These are phyloP conservation scores for Pseudeuparius sepicola DNA, from an alignment of 2,888 invertebrate species.

Conservation along the genomic window DNA sequence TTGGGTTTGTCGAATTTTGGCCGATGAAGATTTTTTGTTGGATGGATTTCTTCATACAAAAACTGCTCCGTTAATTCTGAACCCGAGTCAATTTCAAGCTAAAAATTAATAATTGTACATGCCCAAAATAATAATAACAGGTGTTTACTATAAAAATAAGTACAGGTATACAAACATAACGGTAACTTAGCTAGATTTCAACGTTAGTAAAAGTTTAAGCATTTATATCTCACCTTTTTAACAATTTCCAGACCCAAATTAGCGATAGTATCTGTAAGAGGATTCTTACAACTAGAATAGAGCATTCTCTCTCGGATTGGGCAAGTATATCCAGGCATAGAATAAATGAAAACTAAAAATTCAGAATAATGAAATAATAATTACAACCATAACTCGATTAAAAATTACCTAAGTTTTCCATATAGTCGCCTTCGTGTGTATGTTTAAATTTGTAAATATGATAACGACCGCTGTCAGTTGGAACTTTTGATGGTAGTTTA, in stretches of 20 bases:
- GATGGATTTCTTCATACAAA: slow-evolving; percentile 89
- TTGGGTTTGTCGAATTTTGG: slow-evolving; percentile 95
- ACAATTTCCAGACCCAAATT: slow-evolving; percentile 66
- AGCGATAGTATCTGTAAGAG: slow-evolving; percentile 75
- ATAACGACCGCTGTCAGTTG: slow-evolving; percentile 78
- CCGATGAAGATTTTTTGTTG: slow-evolving; percentile 76
- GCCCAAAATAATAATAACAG: slow-evolving; percentile 6
- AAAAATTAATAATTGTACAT: slow-evolving; percentile 14
- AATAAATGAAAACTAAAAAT: slow-evolving; percentile 87
- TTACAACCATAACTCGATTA: neutral
- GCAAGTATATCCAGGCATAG: slow-evolving; percentile 94
- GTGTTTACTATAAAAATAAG: no score
- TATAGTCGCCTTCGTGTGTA: slow-evolving; percentile 83
- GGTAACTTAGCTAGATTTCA: neutral
- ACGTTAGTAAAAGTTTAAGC: slow-evolving; percentile 1
- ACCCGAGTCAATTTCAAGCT: slow-evolving; percentile 85
- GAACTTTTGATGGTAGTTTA: slow-evolving; percentile 69
- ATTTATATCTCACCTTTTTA: slow-evolving; percentile 64
- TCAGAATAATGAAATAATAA: neutral
- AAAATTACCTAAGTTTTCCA: slow-evolving; percentile 67
- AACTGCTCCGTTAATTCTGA: slow-evolving; percentile 84
- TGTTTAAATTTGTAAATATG: slow-evolving; percentile 88
- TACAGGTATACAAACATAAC: no score
- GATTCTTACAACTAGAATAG: slow-evolving; percentile 95
- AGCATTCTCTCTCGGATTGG: slow-evolving; percentile 97